A percentile compares a stretch with the other conserved stretches of the same genome.
These are phyloP conservation scores for Hypercompe scribonia DNA, from an alignment of 2,888 invertebrate genomes.

Conservation along the genomic window DNA sequence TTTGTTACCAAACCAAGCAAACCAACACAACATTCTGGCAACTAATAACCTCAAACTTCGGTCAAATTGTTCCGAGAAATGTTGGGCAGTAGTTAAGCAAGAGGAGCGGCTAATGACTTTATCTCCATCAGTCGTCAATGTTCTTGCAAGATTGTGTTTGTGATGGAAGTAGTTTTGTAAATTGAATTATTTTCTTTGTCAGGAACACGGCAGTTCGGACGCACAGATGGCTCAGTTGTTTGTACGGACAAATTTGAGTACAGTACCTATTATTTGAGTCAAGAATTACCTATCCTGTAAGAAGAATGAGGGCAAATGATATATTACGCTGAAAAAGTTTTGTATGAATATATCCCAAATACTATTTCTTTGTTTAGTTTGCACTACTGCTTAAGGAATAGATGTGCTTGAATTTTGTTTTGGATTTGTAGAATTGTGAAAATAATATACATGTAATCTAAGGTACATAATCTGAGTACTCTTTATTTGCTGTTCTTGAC, in stretches of 20 bases:
- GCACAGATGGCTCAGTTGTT: neutral
- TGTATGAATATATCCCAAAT: too few relatives aligned
- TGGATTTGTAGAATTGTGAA: too few relatives aligned
- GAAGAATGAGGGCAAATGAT: too few relatives aligned
- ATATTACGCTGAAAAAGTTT: too few relatives aligned
- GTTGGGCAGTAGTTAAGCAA: slow-evolving; percentile 3
- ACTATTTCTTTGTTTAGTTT: too few relatives aligned
- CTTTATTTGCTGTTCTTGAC: neutral
- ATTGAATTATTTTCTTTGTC: slow-evolving; percentile 4
- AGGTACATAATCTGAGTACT: neutral
- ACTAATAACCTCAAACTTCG: slow-evolving; percentile 10
- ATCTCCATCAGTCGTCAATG: slow-evolving; percentile 8
- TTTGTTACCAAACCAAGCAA: neutral
- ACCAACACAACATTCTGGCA: neutral
- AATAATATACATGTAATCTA: neutral
- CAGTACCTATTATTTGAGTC: neutral
- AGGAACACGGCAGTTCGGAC: too few relatives aligned
- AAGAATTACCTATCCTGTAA: neutral
- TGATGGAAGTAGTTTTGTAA: neutral
- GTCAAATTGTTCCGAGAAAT: slow-evolving; percentile 7
- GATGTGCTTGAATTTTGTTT: too few relatives aligned
- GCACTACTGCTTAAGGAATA: too few relatives aligned
- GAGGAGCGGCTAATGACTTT: slow-evolving; percentile 1
- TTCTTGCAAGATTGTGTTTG: neutral
- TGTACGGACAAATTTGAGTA: neutral